Evolutionary conservation across 2,888 invertebrate species (phyloP), one percentile per base, ranked within the genome.

Genomic region (Brenthis ino): DNA sequence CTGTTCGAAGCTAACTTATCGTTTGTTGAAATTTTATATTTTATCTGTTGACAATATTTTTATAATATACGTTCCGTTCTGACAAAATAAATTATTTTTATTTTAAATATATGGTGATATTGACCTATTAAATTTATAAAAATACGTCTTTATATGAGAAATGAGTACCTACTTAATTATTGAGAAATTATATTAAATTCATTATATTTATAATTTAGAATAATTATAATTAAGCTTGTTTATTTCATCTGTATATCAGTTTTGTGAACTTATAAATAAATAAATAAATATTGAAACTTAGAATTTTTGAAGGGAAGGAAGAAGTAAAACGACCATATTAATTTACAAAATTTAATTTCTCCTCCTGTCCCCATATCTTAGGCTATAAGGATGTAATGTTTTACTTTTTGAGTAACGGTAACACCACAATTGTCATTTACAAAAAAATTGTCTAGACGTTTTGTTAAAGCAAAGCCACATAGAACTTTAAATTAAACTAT

Each of bases 321-420:
- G 63, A 74, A 80, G 43, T 77, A 74, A 91, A 90, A 89, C 86
- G 79, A 84, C 65, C 60, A 67, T 66, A 77, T 74, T 90, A 87
- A 87, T 91, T 91, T 91, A 91, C 87, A 93, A 92, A 93, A 91
- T 86, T 87, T 91, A 91, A 88, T 88, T 87, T 87, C 85, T 86
- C 79, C 86, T 87, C 82, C 86, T 86, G 83, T 85, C 86, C 84
- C 86, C 89, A 85, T 85, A 80, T 85, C 87, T 90, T 92, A 91
- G 84, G 83, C 89, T 91, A 90, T 80, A 80, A 84, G 82, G 78
- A 80, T 81, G 82, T 83, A 87, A 87, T 86, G 87, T 89, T 86
- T 71, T 54, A 61, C 68, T 89, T 89, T 88, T 80, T 79, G 79
- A 77, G 87, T 89, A 91, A 80, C 92, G 92, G 93, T 93, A 93